Evolutionary conservation across 2,888 invertebrate species (phyloP).

Genomic region (Nesidiocoris tenuis): DNA sequence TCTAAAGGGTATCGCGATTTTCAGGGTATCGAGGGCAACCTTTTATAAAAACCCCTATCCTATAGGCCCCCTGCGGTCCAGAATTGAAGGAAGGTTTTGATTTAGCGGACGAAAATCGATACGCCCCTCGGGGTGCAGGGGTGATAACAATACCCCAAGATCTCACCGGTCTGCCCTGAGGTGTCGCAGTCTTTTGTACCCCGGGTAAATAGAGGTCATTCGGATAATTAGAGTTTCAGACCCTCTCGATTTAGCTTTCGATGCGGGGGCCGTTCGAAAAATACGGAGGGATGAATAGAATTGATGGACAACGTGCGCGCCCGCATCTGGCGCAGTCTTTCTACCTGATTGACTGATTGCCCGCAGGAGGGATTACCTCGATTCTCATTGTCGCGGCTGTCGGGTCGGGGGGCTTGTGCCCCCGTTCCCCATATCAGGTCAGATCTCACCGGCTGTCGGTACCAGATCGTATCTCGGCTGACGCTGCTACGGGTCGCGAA

Average conservation of each 20-base stretch:
- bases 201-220: constrained; percentile 14
- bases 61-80: no score
- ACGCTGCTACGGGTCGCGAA: neutral
- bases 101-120: neutral
- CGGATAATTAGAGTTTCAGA: constrained; percentile 9
- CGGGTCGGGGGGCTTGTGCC: neutral
- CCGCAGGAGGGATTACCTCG: constrained; percentile 15
- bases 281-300: neutral
- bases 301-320: neutral
- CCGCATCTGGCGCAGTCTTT: constrained; percentile 24
- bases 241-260: neutral
- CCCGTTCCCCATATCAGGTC: neutral
- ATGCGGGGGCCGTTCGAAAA: neutral
- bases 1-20: no score
- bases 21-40: no score
- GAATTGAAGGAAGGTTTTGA: neutral
- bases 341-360: constrained; percentile 36
- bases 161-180: neutral
- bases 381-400: neutral
- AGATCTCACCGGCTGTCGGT: neutral
- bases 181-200: neutral
- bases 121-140: neutral
- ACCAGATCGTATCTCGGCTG: neutral
- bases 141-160: neutral
- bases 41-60: no score